phyloP scores from a whole-genome alignment of 2,888 invertebrate genomes.

The Mesorhabditis sp. region DNA sequence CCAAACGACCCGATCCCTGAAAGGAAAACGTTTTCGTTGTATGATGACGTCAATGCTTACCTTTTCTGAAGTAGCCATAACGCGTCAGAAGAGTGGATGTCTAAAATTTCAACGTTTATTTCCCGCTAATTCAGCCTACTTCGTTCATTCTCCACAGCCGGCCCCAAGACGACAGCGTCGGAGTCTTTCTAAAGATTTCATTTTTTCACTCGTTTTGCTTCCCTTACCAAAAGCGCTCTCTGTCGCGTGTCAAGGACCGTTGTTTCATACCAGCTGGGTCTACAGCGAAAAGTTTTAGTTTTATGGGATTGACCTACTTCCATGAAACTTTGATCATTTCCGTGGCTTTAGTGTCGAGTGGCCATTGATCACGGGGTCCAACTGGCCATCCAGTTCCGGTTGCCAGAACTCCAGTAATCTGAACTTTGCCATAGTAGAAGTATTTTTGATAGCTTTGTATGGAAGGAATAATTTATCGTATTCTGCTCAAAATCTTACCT shows the following conservation, averaged over 20 bases:
- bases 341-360: not conserved
- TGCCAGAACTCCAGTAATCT: too few species aligned
- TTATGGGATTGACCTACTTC: not conserved
- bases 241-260: not conserved
- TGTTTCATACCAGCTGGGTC: slow-evolving; percentile 1
- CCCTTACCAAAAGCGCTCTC: not conserved
- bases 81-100: not conserved
- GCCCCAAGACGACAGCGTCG: not conserved
- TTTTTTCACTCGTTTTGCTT: not conserved
- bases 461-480: too few species aligned
- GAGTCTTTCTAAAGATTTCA: not conserved
- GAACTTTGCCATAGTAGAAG: too few species aligned
- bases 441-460: too few species aligned
- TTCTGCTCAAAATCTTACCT: too few species aligned
- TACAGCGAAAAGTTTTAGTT: not conserved
- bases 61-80: not conserved
- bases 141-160: not conserved
- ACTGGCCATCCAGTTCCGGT: too few species aligned
- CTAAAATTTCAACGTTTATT: not conserved
- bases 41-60: not conserved
- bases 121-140: not conserved
- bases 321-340: not conserved
- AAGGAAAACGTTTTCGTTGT: not conserved
- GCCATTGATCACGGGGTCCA: too few species aligned
- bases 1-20: not conserved